Conservation (phyloP, 2,113 vertebrate genomes). For the Sander vitreus region DNA sequence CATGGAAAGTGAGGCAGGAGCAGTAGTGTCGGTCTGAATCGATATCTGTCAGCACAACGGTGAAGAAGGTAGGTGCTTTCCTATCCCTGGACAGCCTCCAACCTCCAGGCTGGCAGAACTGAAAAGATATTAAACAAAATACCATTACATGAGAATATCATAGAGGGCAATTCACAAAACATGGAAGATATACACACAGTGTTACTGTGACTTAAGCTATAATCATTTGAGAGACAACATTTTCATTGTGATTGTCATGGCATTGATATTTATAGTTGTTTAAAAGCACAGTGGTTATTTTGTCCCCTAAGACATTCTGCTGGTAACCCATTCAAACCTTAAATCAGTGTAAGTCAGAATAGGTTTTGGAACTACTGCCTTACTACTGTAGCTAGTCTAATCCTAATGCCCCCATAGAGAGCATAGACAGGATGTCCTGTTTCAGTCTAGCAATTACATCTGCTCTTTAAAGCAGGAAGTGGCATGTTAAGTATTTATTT, state of each 20-base stretch:
- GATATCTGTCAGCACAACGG: conserved; percentile 97
- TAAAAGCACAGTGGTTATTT: not conserved
- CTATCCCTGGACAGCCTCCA: conserved; percentile 94
- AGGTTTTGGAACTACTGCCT: not conserved
- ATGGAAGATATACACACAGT: not conserved
- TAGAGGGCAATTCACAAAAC: not conserved
- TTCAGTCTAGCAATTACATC: conserved; percentile 56
- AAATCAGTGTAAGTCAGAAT: not conserved
- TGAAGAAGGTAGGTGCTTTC: conserved; percentile 95
- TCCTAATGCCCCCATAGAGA: conserved; percentile 30
- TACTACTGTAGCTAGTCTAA: conserved; percentile 13
- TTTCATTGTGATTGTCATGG: not conserved
- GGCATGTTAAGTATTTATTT: conserved; percentile 45
- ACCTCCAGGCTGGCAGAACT: conserved; percentile 98
- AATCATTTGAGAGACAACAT: not conserved
- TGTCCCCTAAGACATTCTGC: not conserved
- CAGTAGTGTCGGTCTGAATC: conserved; percentile 98
- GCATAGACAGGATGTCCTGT: conserved; percentile 72
- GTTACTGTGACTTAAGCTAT: not conserved
- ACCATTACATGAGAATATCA: not conserved
- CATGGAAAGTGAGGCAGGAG: conserved; percentile 96
- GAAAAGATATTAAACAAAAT: conserved; percentile 52
- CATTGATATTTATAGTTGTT: not conserved
- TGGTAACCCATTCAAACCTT: conserved; percentile 5
- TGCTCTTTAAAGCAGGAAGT: conserved; percentile 69